Conservation (phyloP, 2,797 vertebrate genomes). For the Hapalemur alaotrensis region DNA sequence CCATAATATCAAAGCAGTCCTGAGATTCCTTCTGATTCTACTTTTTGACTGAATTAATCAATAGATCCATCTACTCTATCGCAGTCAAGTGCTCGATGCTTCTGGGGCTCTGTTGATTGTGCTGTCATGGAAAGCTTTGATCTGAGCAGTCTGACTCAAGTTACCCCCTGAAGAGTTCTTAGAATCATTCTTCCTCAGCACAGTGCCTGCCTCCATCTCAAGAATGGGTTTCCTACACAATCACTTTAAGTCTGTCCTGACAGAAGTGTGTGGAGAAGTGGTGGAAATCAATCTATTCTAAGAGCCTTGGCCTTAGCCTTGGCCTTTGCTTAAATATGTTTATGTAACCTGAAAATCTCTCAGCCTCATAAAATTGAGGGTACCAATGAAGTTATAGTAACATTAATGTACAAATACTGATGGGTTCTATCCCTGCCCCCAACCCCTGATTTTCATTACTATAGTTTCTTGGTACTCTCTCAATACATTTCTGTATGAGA, state of each 20-base stretch:
- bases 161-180: neutral
- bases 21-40: neutral
- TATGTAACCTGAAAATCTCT: neutral
- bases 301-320: neutral
- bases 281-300: neutral
- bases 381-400: neutral
- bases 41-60: neutral
- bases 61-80: accelerated
- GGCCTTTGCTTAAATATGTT: neutral
- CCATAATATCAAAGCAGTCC: neutral
- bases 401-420: neutral
- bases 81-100: too few relatives aligned
- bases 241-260: neutral
- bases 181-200: neutral
- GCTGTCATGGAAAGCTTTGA: neutral
- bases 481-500: neutral
- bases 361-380: neutral
- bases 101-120: neutral
- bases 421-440: neutral
- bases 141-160: neutral
- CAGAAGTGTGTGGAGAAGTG: neutral
- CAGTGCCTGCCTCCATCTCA: neutral
- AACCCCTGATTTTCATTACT: neutral
- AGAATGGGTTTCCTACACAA: neutral
- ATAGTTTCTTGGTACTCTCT: neutral